Percentiles rank a stretch among this genome's conserved stretches.
Conservation (phyloP, 1,140 invertebrate genomes). For the Meloidogyne exigua region DNA sequence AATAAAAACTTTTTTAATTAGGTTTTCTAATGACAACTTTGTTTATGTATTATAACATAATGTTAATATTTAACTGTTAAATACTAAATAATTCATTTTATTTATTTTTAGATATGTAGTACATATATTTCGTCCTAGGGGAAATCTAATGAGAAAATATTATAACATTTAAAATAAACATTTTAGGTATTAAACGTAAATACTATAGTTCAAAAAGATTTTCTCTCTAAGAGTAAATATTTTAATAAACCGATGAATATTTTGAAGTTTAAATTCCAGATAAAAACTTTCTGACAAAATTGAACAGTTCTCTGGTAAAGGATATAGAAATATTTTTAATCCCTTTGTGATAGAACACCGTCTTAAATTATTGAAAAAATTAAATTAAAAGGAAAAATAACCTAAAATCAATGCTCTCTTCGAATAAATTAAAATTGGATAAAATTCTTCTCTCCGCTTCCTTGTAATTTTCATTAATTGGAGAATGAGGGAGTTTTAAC, state of each 20-base stretch:
- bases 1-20: no score
- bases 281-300: constrained; percentile 16
- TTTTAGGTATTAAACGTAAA: no score
- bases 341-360: constrained; percentile 51
- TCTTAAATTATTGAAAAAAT: constrained; percentile 40
- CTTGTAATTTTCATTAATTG: constrained; percentile 25
- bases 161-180: no score
- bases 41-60: no score
- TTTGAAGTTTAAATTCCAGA: constrained; percentile 33
- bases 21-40: no score
- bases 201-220: no score
- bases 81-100: no score
- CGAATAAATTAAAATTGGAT: constrained; percentile 31
- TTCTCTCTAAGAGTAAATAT: no score
- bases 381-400: neutral
- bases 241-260: constrained; percentile 8
- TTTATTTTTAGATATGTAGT: no score
- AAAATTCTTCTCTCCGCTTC: constrained; percentile 26
- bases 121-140: no score
- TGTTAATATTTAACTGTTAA: no score
- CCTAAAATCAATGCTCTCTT: neutral
- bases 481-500: constrained; percentile 48
- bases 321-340: neutral
- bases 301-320: neutral
- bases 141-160: no score